phyloP scores from a whole-genome alignment of 2,888 invertebrate genomes.

The Argyresthia goedartella region DNA sequence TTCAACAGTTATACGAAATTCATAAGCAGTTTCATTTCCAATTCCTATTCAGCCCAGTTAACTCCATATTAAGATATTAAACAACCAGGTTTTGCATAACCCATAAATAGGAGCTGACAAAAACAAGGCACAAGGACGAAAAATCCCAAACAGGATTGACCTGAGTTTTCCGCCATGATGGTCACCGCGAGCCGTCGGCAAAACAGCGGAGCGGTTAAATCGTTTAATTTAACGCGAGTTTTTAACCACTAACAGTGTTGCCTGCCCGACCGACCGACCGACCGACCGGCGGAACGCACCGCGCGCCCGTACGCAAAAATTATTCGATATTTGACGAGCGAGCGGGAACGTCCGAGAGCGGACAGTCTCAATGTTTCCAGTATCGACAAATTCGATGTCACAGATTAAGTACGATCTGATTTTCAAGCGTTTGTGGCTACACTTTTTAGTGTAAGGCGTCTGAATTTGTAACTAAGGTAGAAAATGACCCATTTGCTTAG shows the following conservation, averaged over 20 bases:
- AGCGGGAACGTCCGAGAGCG: no score
- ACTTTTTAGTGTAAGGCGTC: no score
- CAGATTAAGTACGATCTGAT: no score
- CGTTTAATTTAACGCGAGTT: conserved; percentile 36
- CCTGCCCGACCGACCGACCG: not conserved
- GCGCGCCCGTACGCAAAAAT: not conserved
- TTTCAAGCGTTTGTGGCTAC: no score
- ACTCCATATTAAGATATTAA: no score
- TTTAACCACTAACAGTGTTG: conserved; percentile 22
- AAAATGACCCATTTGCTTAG: no score
- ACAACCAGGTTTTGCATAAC: no score
- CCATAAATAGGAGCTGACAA: not conserved
- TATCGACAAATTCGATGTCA: no score
- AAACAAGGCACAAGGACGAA: not conserved
- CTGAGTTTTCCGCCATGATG: not conserved
- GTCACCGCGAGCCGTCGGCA: not conserved
- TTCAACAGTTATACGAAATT: no score
- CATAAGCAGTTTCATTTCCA: not conserved
- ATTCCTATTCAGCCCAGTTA: no score
- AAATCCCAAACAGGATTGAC: not conserved
- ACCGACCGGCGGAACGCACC: not conserved
- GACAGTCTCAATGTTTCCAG: no score
- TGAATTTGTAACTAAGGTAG: no score
- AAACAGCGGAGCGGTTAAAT: conserved; percentile 15
- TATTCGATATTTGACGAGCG: not conserved